Evolutionary conservation across 2,797 vertebrate species (phyloP).

Genomic region (Mormyrus proboscirostris): DNA sequence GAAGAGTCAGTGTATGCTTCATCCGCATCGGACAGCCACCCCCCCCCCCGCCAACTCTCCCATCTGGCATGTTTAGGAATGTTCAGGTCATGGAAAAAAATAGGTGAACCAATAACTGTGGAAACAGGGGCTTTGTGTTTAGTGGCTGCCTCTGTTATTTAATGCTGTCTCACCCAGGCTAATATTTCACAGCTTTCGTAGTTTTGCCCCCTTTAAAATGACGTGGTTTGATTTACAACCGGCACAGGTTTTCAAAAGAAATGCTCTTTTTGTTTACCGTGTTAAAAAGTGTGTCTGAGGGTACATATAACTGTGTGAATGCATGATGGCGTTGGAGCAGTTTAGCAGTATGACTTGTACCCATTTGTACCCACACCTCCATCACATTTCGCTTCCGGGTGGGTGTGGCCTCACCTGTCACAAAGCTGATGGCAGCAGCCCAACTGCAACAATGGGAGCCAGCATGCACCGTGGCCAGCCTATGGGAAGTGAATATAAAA

Average conservation of each 20-base stretch:
- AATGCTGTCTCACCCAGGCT: neutral
- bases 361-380: neutral
- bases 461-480: neutral
- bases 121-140: neutral
- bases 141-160: neutral
- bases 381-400: neutral
- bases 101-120: neutral
- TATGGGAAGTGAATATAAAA: neutral
- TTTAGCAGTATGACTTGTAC: neutral
- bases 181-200: neutral
- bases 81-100: neutral
- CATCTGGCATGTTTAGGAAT: neutral
- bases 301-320: neutral
- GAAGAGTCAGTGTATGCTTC: neutral
- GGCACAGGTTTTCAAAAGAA: neutral
- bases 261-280: neutral
- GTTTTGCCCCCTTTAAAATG: neutral
- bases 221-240: neutral
- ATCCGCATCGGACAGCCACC: too few relatives aligned
- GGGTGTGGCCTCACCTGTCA: slow-evolving; percentile 13
- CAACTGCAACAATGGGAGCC: neutral
- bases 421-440: neutral
- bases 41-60: neutral
- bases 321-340: neutral
- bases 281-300: neutral